phyloP scores from a whole-genome alignment of 1,140 invertebrate genomes.

The Orchesella cincta region DNA sequence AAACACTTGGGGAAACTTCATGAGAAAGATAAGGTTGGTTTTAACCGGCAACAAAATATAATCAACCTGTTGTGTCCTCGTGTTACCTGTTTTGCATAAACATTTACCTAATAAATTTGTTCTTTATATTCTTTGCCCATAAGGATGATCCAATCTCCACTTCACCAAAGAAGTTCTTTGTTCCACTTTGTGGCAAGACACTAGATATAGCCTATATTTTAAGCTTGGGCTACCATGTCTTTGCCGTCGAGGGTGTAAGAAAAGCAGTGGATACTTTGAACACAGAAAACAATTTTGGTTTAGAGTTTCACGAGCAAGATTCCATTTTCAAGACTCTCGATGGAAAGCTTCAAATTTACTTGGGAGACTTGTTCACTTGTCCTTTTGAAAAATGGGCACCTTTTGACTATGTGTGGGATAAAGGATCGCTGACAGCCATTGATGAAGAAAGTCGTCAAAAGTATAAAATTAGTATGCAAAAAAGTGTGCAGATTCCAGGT shows the following conservation, averaged over 20 bases:
- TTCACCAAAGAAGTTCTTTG: conserved; percentile 42
- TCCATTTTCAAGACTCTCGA: conserved; percentile 30
- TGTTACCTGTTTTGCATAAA: background rate
- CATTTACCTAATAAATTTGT: too few species aligned
- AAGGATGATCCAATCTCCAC: too few species aligned
- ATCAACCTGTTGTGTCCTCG: too few species aligned
- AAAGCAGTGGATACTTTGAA: conserved; percentile 38
- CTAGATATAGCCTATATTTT: conserved; percentile 39
- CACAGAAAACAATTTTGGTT: conserved; percentile 30
- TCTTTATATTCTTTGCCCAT: background rate
- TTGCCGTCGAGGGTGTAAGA: conserved; percentile 42
- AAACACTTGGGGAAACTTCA: conserved; percentile 29
- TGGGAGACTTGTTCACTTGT: conserved; percentile 44
- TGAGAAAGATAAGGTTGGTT: background rate
- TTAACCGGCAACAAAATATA: too few species aligned
- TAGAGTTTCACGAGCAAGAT: conserved; percentile 41
- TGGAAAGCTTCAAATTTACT: conserved; percentile 40
- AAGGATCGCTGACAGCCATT: conserved; percentile 45
- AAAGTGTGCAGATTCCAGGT: conserved; percentile 13
- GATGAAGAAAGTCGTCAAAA: conserved; percentile 29
- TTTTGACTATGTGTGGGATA: conserved; percentile 47
- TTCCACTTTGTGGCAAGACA: conserved; percentile 45
- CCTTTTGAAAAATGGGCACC: conserved; percentile 50
- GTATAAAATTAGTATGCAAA: conserved; percentile 35
- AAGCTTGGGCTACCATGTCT: conserved; percentile 36